Base-by-base conservation (phyloP, 2,888 invertebrate genomes). In the Hanleya hanleyi region DNA sequence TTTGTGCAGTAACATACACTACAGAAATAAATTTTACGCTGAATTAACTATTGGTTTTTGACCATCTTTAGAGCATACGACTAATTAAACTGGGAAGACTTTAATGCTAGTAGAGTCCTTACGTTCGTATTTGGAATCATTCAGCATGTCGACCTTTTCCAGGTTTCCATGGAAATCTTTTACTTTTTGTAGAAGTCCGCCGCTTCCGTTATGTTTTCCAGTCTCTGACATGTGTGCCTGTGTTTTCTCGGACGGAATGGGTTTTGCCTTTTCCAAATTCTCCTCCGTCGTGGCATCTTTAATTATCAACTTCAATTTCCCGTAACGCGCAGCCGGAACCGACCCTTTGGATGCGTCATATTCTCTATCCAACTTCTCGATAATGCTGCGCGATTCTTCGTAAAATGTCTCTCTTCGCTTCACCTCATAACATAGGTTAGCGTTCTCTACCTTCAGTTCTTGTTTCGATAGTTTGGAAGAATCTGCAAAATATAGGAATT, bases 351-450 rank as follows among this genome's bases (percentile, higher is more conserved):
- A 22, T 4, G 18, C 15, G 32, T 57, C 57, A 9, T 57, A 57
- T 26, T 57, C 57, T 57, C 57, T 22, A 32, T 57, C 57, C 32
- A 57, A 57, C 57, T 57, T 57, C 57, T 57, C 57, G 26, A 57
- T 32, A 57, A 57, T 57, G 15, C 26, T 15, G 15, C 32, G 22
- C 26, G 57, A 22, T 57, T 57, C 7, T 2, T 29, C 32, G 29
- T 57, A 57, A 26, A 57, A 57, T 26, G 15, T 57, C 26, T 57
- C 26, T 32, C 29, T 57, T 26, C 29, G 57, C 32, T 29, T 57
- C 26, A 57, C 57, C 12, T 57, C 57, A 26, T 57, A 57, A 57
- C 57, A 57, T 32, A 57, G 57, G 26, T 22, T 57, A 26, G 57
- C 57, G 26, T 57, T 57, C 57, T 57, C 29, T 32, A 57, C 57